Evolutionary conservation across 2,113 vertebrate species (phyloP), one percentile per base, ranked within the genome.

Genomic region (Falco punctatus): DNA sequence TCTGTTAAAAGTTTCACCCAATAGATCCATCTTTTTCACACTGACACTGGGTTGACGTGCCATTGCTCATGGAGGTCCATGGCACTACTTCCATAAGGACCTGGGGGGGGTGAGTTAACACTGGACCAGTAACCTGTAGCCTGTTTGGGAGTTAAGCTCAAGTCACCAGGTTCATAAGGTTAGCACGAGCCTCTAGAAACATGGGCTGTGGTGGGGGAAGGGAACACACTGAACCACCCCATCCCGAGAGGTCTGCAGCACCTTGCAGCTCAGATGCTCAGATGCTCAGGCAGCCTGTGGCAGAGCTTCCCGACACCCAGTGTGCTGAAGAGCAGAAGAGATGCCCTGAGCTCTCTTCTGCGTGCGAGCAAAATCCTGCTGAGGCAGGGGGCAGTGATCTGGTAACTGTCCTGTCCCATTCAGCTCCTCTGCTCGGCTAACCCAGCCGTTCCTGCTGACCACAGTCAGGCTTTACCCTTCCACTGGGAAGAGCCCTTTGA

Each of bases 181-280:
- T 48, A 81, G 52, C 35, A 30, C 0, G 0, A 13, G 19, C 5
- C 46, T 42, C 59, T 64, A 40, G 73, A 62, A 71, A 8, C 1
- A 1, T 0, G 8, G 5, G 51, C 15, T 35, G 0, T 0, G 7
- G 27, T 1, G 42, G 54, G 40, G 16, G 44, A 77, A 42, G n/a
- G n/a, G 46, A 70, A 32, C 2, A 3, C 28, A 1, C 26, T 5
- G 83, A 81, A 7, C 27, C n/a, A 11, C 8, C 40, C 35, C 24
- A 6, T 8, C 20, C 59, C 3, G 0, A 20, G 40, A 62, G 58
- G 33, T 19, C 11, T 32, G 38, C 21, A 35, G 10, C 0, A 0
- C 38, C 38, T 28, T 27, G 51, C 52, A 49, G 26, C 5, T 62
- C 48, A 28, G 30, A 3, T 17, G 26, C 5, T 62, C 48, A 28